Base-by-base conservation (phyloP, 2,888 invertebrate species). In the Dicycla oo region DNA sequence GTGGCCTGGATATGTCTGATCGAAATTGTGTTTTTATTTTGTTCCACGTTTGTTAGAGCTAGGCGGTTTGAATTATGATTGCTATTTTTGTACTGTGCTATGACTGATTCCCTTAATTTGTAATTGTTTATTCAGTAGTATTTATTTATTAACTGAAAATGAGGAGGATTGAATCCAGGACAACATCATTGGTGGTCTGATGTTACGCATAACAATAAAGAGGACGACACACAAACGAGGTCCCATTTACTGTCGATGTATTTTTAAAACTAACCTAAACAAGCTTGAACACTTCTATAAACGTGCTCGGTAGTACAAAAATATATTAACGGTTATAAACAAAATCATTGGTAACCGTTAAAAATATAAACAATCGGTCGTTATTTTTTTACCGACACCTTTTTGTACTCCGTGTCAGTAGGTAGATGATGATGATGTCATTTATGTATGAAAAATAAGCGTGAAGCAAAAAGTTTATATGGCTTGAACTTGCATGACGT, bases 381-480 rank as follows among this genome's bases (percentile, higher is more conserved):
- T 86, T 83, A 73, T 75, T 75, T 49, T 79, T 73, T 71, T 76
- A 79, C 65, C 58, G 66, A 54, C 60, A 38, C 49, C 56, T 83
- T 77, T 86, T 82, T 73, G 26, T 62, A 49, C 54, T 58, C 40
- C 34, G 60, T n/a, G 73, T 47, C 56, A 53, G 56, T 78, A 62
- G n/a, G n/a, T n/a, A n/a, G n/a, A 61, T 65, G 26, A 53, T 45
- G 69, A 72, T 85, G 85, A 83, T 78, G 71, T 86, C 81, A 79
- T 69, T 40, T 61, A 18, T 40, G 15, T 56, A n/a, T 57, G 8
- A 81, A 84, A 79, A 75, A 78, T 58, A 70, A 74, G 58, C 49
- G 57, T 40, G 34, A 58, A 78, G 68, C 69, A 66, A 82, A 57
- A 65, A 62, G 57, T 67, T 43, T 47, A 65, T 70, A 43, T 26